Percentiles rank a stretch among this genome's conserved stretches.
phyloP scores from a whole-genome alignment of 2,888 invertebrate genomes.

The Euphydryas editha region DNA sequence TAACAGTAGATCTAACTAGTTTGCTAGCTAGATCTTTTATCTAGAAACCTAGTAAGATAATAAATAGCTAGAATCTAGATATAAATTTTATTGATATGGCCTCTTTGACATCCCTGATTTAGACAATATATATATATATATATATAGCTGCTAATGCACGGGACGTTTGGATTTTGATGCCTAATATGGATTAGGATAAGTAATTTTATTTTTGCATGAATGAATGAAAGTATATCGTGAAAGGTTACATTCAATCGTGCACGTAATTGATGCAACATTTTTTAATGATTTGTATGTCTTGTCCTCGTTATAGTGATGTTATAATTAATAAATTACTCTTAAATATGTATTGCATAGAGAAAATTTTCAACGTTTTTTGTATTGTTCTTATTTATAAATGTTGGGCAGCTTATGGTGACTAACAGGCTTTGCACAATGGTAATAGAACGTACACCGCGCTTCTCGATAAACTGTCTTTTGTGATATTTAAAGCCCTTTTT shows the following conservation, averaged over 20 bases:
- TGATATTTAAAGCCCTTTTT: no score
- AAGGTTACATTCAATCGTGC: background rate
- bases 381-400: slow-evolving; percentile 13
- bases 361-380: no score
- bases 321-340: background rate
- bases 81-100: no score
- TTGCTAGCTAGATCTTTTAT: no score
- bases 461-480: slow-evolving; percentile 28
- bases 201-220: background rate
- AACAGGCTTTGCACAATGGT: slow-evolving; percentile 56
- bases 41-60: no score
- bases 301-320: background rate
- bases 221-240: background rate
- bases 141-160: slow-evolving; percentile 3
- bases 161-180: background rate
- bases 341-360: background rate
- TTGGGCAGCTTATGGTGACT: slow-evolving; percentile 52
- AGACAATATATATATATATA: no score
- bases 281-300: background rate
- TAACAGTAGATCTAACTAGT: no score
- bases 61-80: no score
- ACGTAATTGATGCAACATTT: background rate
- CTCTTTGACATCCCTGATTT: no score
- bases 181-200: background rate
- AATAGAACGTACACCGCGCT: slow-evolving; percentile 46